Evolutionary conservation across 2,888 invertebrate species (phyloP), one percentile per base, ranked within the genome.

Genomic region (Morpho helenor): DNA sequence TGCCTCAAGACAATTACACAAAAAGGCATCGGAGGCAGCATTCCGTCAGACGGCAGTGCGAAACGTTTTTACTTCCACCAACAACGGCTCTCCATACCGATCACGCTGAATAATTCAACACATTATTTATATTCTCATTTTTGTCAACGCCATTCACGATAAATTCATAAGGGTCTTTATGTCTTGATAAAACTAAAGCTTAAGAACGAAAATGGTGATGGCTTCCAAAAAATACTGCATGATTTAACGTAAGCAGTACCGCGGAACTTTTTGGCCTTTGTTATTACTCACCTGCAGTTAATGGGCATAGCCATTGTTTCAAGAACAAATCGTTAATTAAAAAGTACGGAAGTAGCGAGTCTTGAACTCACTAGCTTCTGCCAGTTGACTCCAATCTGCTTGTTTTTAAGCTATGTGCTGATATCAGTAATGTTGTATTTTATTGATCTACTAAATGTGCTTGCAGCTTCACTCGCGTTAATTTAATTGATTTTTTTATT

Each of bases 161-260:
- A 79, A 83, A 88, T 87, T 88, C 87, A 87, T 87, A 86, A 83
- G 80, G 78, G 80, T 84, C 85, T 86, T 88, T 89, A 89, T 87
- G 89, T 89, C 88, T 89, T 88, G 86, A 89, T 90, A 87, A 87
- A 82, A 85, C 80, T 87, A 85, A 89, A 87, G 88, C 86, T 84
- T 79, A 87, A 75, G 75, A 75, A 82, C 84, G 64, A 79, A 87
- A 82, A 84, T 79, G 84, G 82, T 63, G 67, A 64, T 60, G 59
- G 7, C 49, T 44, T 67, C 74, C 86, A 87, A 84, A 88, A 87
- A 66, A 64, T 68, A 71, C 72, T 66, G 67, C 71, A 39, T 70
- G 75, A 68, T 76, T 79, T 73, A 80, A 79, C 73, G 69, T 75
- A 75, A 71, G 69, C 63, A 64, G 69, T 69, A 68, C 71, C 70